A percentile compares a stretch with the other conserved stretches of the same genome.
Conservation (phyloP, 2,113 vertebrate species). For the Urocitellus parryii region DNA sequence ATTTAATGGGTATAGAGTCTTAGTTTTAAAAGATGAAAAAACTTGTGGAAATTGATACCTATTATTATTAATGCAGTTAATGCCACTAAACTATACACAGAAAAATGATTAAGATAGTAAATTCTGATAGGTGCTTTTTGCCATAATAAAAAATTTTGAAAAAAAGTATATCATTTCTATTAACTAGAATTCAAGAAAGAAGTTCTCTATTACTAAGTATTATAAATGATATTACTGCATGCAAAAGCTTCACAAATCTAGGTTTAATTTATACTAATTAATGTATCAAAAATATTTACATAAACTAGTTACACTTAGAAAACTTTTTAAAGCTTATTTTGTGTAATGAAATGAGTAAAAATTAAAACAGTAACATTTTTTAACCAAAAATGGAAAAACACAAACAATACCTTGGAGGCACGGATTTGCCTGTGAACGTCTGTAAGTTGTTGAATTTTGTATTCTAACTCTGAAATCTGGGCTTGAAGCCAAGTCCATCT, state of each 20-base stretch:
- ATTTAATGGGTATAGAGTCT: not conserved
- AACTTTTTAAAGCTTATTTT: slow-evolving; percentile 46
- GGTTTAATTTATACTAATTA: slow-evolving; percentile 13
- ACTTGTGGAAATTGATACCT: not conserved
- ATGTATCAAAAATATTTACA: slow-evolving; percentile 57
- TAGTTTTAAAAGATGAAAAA: not conserved
- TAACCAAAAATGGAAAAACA: slow-evolving; percentile 60
- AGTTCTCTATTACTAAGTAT: slow-evolving; percentile 31
- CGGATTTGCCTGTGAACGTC: slow-evolving; percentile 92
- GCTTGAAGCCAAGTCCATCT: slow-evolving; percentile 97
- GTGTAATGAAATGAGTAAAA: slow-evolving; percentile 23
- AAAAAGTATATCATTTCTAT: slow-evolving; percentile 13
- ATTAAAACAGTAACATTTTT: slow-evolving; percentile 63
- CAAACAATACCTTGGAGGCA: slow-evolving; percentile 92
- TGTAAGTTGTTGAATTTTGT: slow-evolving; percentile 92
- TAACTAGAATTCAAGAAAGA: slow-evolving; percentile 20
- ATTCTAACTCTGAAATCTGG: slow-evolving; percentile 94
- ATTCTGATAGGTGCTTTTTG: not conserved
- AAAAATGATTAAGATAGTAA: not conserved
- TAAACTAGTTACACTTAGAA: slow-evolving; percentile 35
- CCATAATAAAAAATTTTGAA: not conserved
- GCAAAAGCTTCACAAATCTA: slow-evolving; percentile 37
- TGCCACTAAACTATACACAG: not conserved
- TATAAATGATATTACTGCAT: not conserved
- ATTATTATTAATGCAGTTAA: not conserved